phyloP scores from a whole-genome alignment of 2,113 vertebrate species.

The Rhynchopsitta pachyrhyncha region DNA sequence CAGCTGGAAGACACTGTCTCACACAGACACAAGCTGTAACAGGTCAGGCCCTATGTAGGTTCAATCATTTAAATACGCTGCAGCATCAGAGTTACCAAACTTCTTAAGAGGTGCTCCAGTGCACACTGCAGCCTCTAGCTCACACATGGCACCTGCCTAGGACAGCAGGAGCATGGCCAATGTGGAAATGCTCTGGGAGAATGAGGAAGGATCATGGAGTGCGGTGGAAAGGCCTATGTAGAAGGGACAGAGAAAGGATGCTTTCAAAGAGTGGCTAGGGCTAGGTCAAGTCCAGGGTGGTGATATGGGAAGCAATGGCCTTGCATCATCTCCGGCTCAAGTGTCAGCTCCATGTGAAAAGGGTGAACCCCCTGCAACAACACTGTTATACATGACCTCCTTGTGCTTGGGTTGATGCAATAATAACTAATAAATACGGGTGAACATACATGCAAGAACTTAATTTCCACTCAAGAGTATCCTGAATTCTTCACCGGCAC shows the following conservation, averaged over 20 bases:
- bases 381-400: neutral
- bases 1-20: constrained; percentile 23
- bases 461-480: neutral
- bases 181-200: neutral
- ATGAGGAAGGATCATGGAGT: neutral
- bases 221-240: neutral
- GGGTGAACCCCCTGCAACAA: neutral
- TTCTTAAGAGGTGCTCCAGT: neutral
- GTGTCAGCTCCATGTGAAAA: neutral
- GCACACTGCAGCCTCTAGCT: neutral
- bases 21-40: neutral
- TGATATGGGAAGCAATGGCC: neutral
- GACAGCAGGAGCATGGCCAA: neutral
- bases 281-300: fast-evolving
- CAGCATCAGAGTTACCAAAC: neutral
- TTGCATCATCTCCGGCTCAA: neutral
- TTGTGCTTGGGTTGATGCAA: neutral
- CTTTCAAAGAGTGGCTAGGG: neutral
- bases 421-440: neutral
- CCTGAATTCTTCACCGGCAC: neutral
- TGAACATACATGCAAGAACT: neutral
- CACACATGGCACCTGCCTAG: neutral
- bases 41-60: neutral
- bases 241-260: neutral
- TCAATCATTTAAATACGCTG: neutral